Evolutionary conservation across 2,888 invertebrate genomes (phyloP).

Genomic region (Holacanthella duospinosa): DNA sequence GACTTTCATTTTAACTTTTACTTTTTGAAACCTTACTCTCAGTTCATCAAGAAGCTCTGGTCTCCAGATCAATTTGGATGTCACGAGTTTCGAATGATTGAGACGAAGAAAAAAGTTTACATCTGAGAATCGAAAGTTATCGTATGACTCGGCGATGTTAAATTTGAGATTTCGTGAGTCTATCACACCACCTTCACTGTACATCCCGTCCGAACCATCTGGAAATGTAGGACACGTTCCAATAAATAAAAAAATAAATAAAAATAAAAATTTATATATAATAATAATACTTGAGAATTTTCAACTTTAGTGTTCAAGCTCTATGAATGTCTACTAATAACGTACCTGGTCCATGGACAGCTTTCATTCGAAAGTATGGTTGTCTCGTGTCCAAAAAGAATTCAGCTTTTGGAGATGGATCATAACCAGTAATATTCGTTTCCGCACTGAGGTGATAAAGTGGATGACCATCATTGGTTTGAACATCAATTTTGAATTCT

Average conservation of each 20-base stretch:
- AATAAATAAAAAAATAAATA: background rate
- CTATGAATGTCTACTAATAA: background rate
- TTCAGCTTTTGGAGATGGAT: slow-evolving; percentile 20
- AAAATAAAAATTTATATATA: background rate
- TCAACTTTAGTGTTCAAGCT: no score
- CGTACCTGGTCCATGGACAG: slow-evolving; percentile 33
- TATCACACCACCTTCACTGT: slow-evolving; percentile 32
- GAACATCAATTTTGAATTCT: slow-evolving; percentile 18
- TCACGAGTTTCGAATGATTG: slow-evolving; percentile 71
- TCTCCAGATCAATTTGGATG: slow-evolving; percentile 68
- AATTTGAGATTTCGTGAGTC: slow-evolving; percentile 65
- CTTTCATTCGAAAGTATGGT: slow-evolving; percentile 28
- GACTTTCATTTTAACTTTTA: no score
- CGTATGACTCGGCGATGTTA: slow-evolving; percentile 70
- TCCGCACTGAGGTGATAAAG: slow-evolving; percentile 19
- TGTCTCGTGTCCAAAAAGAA: slow-evolving; percentile 23
- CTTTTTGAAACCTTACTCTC: slow-evolving; percentile 47
- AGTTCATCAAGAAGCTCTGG: slow-evolving; percentile 58
- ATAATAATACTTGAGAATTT: no score
- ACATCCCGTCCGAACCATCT: slow-evolving; percentile 23
- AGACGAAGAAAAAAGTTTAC: slow-evolving; percentile 65
- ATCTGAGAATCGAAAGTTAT: slow-evolving; percentile 66
- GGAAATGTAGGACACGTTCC: background rate
- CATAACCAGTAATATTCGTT: slow-evolving; percentile 22
- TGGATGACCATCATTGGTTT: slow-evolving; percentile 24